Evolutionary conservation across 2,113 vertebrate genomes (phyloP), one percentile per base, ranked within the genome.

Genomic region (Promerops cafer): DNA sequence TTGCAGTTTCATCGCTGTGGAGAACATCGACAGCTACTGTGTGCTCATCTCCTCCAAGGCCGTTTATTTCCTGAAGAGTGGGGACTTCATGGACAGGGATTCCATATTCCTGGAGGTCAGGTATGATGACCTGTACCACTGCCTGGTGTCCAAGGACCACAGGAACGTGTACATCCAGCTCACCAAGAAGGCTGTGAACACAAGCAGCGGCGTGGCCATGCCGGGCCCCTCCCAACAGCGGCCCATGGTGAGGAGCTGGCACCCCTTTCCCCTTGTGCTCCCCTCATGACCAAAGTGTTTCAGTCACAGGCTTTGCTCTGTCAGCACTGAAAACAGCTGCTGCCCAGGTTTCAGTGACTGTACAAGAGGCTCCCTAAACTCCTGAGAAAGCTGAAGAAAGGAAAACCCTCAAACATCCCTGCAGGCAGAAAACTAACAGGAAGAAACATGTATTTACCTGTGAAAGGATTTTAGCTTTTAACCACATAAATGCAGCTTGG

Each of bases 41-140:
- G 99, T 99, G 76, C 98, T 99, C 90, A 99, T 99, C 97, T 99
- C 99, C 85, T 99, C 99, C 42, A 99, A 99, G 93, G 98, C 98
- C 1, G 99, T 99, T 33, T 99, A 99, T 92, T 99, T 99, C 97
- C 98, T 99, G 21, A 99, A 98, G 88, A 98, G 98, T 0, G 98
- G 98, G 0, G 99, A 99, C 17, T 98, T 95, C 5, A 97, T 97
- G 5, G 99, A 99, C 85, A 98, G 99, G 0, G 99, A 99, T n/a
- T 98, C 99, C 93, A 98, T 99, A 78, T 99, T 99, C 98, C 98
- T 99, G 10, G 99, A 99, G 96, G 99, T 99, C 94, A 99, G 99
- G 87, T 99, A 99, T 0, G 99, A 99, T 0, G 99, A 99, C 87
- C 99, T 99, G 70, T 99, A 99, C 96, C 99, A 99, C 97, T 99